phyloP scores from a whole-genome alignment of 2,797 vertebrate genomes.

The Balearica regulorum region DNA sequence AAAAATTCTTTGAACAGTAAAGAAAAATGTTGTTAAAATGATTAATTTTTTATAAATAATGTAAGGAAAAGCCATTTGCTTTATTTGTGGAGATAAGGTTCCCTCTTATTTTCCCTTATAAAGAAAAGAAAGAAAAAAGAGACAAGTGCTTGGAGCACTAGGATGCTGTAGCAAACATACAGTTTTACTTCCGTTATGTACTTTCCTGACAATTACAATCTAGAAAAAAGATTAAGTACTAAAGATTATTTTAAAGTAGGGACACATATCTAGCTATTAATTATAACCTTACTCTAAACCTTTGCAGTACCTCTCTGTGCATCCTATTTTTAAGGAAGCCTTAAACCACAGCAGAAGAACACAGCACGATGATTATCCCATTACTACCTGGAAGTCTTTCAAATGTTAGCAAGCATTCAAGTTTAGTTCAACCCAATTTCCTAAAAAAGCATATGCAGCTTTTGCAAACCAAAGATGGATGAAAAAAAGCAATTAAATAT shows the following conservation, averaged over 20 bases:
- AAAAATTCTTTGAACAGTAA: neutral
- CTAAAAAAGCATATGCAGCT: neutral
- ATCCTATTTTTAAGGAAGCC: neutral
- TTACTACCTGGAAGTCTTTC: neutral
- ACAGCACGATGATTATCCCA: neutral
- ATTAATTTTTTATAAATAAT: conserved; percentile 20
- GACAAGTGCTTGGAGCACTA: neutral
- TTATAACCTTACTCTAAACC: neutral
- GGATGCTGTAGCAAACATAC: neutral
- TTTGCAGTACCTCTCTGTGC: neutral
- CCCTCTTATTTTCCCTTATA: neutral
- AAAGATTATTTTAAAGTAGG: neutral
- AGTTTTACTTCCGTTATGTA: neutral
- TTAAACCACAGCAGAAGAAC: neutral
- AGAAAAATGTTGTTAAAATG: conserved; percentile 10
- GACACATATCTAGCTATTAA: neutral
- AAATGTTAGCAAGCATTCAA: neutral
- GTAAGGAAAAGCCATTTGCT: conserved; percentile 36
- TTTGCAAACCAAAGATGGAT: neutral
- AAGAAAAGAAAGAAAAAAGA: neutral
- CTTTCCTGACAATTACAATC: neutral
- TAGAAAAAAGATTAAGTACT: neutral
- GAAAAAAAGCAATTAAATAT: neutral
- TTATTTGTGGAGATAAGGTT: neutral
- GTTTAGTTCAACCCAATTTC: neutral